Conservation (phyloP, 2,888 invertebrate genomes). For the Azorinus chamasolen region DNA sequence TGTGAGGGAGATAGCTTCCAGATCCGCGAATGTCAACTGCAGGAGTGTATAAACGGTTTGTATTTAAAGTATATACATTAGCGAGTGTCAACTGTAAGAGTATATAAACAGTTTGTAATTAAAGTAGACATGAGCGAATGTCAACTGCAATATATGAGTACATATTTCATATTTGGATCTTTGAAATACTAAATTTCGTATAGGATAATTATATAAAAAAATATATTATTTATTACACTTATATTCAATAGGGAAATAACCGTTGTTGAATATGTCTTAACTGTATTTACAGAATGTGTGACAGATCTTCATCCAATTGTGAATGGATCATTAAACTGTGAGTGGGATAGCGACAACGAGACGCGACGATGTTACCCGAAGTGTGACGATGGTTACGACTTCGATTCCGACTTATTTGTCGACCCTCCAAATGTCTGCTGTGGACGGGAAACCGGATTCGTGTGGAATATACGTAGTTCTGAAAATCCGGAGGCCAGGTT, state of each 20-base stretch:
- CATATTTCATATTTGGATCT: too few relatives aligned
- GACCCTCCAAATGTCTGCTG: constrained; percentile 29
- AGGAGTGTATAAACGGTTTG: constrained; percentile 34
- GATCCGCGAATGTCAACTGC: constrained; percentile 13
- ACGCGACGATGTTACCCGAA: constrained; percentile 30
- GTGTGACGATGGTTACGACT: constrained; percentile 40
- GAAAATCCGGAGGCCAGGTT: constrained; percentile 36
- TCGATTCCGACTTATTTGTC: constrained; percentile 29
- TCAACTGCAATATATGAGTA: too few relatives aligned
- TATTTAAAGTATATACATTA: too few relatives aligned
- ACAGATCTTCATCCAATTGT: constrained; percentile 6
- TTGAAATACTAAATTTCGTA: too few relatives aligned
- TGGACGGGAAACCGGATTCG: constrained; percentile 41
- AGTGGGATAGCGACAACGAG: constrained; percentile 2
- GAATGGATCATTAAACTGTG: constrained; percentile 40
- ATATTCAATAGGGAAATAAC: too few relatives aligned
- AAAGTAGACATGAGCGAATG: too few relatives aligned
- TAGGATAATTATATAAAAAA: too few relatives aligned
- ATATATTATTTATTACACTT: too few relatives aligned
- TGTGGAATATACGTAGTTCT: constrained; percentile 40
- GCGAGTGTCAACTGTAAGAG: too few relatives aligned
- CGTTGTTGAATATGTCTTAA: too few relatives aligned
- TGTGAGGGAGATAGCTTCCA: constrained; percentile 34
- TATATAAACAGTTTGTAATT: too few relatives aligned
- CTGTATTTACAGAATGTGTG: constrained; percentile 30